phyloP scores from a whole-genome alignment of 2,888 invertebrate species.

The Therioaphis trifolii region DNA sequence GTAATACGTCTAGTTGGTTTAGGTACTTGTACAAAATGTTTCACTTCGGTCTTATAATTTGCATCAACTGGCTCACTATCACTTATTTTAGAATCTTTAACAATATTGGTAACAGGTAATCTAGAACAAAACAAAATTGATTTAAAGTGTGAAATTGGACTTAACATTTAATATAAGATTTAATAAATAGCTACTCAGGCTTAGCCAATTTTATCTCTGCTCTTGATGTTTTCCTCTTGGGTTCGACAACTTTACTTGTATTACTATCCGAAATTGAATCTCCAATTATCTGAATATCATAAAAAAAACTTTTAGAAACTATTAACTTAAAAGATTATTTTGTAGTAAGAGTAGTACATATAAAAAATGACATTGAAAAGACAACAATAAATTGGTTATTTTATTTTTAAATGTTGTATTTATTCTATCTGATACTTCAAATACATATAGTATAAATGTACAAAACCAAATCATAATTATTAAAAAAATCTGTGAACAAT shows the following conservation, averaged over 20 bases:
- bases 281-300: constrained; percentile 65
- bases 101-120: constrained; percentile 55
- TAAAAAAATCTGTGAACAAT: too few species aligned
- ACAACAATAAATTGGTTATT: too few species aligned
- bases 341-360: too few species aligned
- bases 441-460: too few species aligned
- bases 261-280: constrained; percentile 65
- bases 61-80: constrained; percentile 57
- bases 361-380: too few species aligned
- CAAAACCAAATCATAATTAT: too few species aligned
- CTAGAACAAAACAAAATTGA: constrained; percentile 59
- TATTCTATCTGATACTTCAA: too few species aligned
- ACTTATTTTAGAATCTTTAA: constrained; percentile 22
- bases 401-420: too few species aligned
- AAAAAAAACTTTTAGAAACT: neutral
- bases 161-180: too few species aligned
- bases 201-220: constrained; percentile 65
- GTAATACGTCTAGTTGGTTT: constrained; percentile 71
- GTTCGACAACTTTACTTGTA: constrained; percentile 66
- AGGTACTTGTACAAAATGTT: constrained; percentile 72
- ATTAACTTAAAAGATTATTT: too few species aligned
- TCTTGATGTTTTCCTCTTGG: constrained; percentile 66
- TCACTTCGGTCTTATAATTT: constrained; percentile 74
- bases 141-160: too few species aligned
- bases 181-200: constrained; percentile 63